phyloP scores from a whole-genome alignment of 2,797 vertebrate species.

The Lithobates pipiens region DNA sequence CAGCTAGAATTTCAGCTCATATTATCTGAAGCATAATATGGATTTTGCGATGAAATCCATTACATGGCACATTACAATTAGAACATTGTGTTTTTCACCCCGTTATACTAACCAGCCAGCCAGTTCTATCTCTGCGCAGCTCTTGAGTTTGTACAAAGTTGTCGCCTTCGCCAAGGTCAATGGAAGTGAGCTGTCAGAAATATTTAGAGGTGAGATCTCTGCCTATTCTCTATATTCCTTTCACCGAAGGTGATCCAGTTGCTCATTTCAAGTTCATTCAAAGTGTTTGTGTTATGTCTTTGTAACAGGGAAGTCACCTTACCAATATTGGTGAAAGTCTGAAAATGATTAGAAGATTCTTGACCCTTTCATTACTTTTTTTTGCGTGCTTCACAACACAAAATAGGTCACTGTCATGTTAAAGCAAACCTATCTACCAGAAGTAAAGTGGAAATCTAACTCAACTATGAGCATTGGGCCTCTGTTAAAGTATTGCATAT shows the following conservation, averaged over 20 bases:
- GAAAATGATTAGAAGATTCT: no score
- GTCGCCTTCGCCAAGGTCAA: conserved; percentile 28
- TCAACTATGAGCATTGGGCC: no score
- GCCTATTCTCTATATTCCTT: neutral
- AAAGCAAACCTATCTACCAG: no score
- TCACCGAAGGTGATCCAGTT: neutral
- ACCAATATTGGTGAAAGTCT: no score
- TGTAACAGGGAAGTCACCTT: no score
- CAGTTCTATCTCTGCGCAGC: conserved; percentile 5
- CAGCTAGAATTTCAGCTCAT: conserved; percentile 32
- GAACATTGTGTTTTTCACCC: conserved; percentile 45
- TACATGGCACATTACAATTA: conserved; percentile 56
- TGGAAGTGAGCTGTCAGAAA: conserved; percentile 5
- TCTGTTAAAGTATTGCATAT: no score
- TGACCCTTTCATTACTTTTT: no score
- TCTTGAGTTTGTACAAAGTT: conserved; percentile 5
- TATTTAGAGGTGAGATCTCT: conserved; percentile 17
- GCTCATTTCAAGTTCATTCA: neutral
- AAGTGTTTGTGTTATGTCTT: no score
- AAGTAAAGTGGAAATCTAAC: no score
- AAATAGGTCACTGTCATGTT: no score
- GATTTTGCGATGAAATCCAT: conserved; percentile 52
- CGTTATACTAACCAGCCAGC: conserved; percentile 15
- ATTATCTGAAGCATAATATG: conserved; percentile 47
- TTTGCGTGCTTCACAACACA: no score